Evolutionary conservation across 2,888 invertebrate genomes (phyloP), one percentile per base, ranked within the genome.

Genomic region (Caenorhabditis sp.): DNA sequence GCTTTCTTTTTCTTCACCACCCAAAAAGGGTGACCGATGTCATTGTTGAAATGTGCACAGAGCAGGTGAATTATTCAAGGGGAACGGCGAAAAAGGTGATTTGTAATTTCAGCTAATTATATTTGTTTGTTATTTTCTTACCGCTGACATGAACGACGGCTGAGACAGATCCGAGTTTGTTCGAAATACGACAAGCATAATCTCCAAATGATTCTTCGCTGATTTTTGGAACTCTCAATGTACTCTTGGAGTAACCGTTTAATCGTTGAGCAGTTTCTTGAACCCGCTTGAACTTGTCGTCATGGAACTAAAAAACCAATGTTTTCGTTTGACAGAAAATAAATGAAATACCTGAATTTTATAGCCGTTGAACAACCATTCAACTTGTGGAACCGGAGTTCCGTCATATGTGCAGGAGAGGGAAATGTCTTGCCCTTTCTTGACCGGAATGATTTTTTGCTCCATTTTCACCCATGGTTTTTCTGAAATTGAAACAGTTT

Each of bases 341-440:
- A 60, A 60, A 57, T 61, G 21, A 10, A 17, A 63, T 60, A 84
- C 84, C 57, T 81, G 79, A 55, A 84, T 75, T 61, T 77, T 79
- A 69, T 78, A 81, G 26, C 81, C 81, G 66, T 84, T 83, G 78
- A 82, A 83, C 54, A 75, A 65, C 84, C 84, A 84, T 58, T 83
- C 82, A 66, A 79, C 69, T 66, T 76, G 76, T 8, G 84, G 84
- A 57, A 72, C 72, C 37, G 84, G 84, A 50, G 75, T 71, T 31
- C 84, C 84, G 58, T 81, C 79, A 70, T 83, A 84, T n/a, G 75
- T 67, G 70, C 84, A 84, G 31, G 78, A 77, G 57, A 84, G 59
- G 31, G 81, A 78, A 14, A 77, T 77, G 26, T 75, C 62, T 21
- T 69, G 72, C 51, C 76, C 73, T 58, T 77, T 73, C 43, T 58